Evolutionary conservation across 2,113 vertebrate genomes (phyloP), one percentile per base, ranked within the genome.

Genomic region (Centropus bengalensis): DNA sequence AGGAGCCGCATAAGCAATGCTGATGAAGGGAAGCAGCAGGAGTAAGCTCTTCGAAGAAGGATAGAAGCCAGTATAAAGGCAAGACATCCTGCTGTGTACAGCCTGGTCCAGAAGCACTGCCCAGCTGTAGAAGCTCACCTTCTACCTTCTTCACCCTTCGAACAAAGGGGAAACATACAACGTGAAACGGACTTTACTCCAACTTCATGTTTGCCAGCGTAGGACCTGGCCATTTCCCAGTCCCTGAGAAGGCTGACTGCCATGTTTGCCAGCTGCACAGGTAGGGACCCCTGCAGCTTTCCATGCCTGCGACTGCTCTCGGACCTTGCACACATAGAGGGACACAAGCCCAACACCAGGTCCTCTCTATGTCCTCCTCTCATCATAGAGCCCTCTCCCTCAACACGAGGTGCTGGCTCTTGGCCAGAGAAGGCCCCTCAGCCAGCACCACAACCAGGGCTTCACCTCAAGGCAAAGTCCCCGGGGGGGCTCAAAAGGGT

Each of bases 151-250:
- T 33, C 3, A 32, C 3, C 22, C 8, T 49, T 54, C 12, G n/a
- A 36, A 38, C 4, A 8, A 40, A 16, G 4, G 14, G 9, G 2
- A 42, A 12, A 38, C 5, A 12, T 5, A 49, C 26, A 12, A 49
- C 0, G 3, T 2, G 6, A 36, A n/a, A 12, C 0, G 15, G 2
- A 9, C 6, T 60, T 52, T 68, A 52, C 15, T 6, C 10, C 1
- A 1, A 55, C 3, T 67, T 27, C 2, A 49, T 2, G 12, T 6
- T 21, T 27, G 10, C 6, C 28, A n/a, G 14, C 0, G 1, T 0
- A 33, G 23, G 49, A 54, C 16, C 16, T 13, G 6, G 7, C 10
- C 76, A 13, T 21, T 23, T 8, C 2, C 5, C 0, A 0, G 16
- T 4, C 17, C 7, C 28, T 5, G 1, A 51, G 16, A 47, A 12